These are phyloP conservation scores for Carabus problematicus DNA, from an alignment of 2,888 invertebrate species.

Conservation along the genomic window DNA sequence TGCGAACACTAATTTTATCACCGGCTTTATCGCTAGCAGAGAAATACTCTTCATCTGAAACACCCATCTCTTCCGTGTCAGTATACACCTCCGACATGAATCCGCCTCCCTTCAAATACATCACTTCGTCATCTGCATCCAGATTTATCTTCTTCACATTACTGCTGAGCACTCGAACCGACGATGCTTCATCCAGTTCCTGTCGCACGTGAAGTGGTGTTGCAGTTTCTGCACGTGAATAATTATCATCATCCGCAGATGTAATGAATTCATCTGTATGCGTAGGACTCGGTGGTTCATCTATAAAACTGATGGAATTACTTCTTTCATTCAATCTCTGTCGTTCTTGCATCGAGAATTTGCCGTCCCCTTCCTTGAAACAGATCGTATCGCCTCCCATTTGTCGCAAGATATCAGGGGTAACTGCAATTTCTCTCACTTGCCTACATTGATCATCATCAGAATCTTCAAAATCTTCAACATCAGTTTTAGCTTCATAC, in stretches of 20 bases:
- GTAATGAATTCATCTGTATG: slow-evolving; percentile 51
- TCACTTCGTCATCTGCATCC: slow-evolving; percentile 58
- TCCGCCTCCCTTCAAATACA: slow-evolving; percentile 62
- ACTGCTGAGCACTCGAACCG: slow-evolving; percentile 60
- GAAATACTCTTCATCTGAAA: slow-evolving; percentile 49
- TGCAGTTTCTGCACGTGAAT: slow-evolving; percentile 52
- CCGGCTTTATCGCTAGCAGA: slow-evolving; percentile 17
- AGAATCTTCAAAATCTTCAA: slow-evolving; percentile 57
- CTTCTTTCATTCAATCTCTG: slow-evolving; percentile 33
- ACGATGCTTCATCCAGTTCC: slow-evolving; percentile 58
- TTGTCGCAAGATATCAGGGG: slow-evolving; percentile 52
- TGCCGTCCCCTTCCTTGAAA: slow-evolving; percentile 53
- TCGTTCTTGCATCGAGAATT: slow-evolving; percentile 49
- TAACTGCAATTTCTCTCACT: slow-evolving; percentile 46
- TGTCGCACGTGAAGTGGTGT: slow-evolving; percentile 57
- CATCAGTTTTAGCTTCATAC: slow-evolving; percentile 54
- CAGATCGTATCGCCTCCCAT: slow-evolving; percentile 51
- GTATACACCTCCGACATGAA: slow-evolving; percentile 60
- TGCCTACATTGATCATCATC: slow-evolving; percentile 54
- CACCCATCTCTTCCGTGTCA: slow-evolving; percentile 64
- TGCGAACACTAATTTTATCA: background rate
- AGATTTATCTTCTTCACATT: slow-evolving; percentile 58
- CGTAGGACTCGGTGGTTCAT: slow-evolving; percentile 44
- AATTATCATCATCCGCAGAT: slow-evolving; percentile 58
- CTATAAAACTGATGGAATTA: slow-evolving; percentile 44